These are phyloP conservation scores for Dasysyrphus tricinctus DNA, from an alignment of 2,888 invertebrate genomes.

Conservation along the genomic window DNA sequence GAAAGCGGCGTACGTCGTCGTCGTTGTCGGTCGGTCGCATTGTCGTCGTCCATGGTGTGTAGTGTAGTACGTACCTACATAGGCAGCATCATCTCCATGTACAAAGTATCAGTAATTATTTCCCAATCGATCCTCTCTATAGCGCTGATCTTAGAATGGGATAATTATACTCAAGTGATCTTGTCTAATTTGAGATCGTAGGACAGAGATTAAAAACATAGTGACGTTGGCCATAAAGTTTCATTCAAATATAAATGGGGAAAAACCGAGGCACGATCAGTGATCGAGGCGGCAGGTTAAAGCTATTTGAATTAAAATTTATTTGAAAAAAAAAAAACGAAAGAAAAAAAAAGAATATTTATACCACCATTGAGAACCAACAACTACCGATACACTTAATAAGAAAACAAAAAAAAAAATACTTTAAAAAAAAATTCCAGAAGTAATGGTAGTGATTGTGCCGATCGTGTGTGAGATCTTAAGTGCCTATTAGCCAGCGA, in stretches of 20 bases:
- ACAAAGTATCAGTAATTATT: constrained; percentile 20
- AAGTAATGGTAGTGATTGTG: constrained; percentile 15
- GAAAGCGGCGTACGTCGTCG: not conserved
- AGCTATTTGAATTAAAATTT: constrained; percentile 11
- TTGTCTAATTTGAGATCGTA: constrained; percentile 19
- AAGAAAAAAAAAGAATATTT: not conserved
- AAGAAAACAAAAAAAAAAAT: not conserved
- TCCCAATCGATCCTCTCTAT: constrained; percentile 21
- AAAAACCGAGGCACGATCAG: constrained; percentile 1
- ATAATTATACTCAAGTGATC: constrained; percentile 25
- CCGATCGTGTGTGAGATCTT: constrained; percentile 33
- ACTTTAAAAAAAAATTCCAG: not conserved
- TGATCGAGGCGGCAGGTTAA: constrained; percentile 19
- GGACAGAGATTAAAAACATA: constrained; percentile 12
- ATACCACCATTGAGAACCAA: constrained; percentile 22
- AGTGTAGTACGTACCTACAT: not conserved
- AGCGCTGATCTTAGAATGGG: constrained; percentile 12
- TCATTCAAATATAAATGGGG: constrained; percentile 3
- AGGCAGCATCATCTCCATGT: not conserved
- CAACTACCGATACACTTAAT: not conserved
- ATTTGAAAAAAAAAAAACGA: not conserved
- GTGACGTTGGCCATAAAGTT: constrained; percentile 14
- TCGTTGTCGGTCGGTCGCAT: not conserved
- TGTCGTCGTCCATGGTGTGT: not conserved
- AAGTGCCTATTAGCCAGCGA: constrained; percentile 28